Evolutionary conservation across 2,888 invertebrate genomes (phyloP).

Genomic region (Aporophyla lueneburgensis): DNA sequence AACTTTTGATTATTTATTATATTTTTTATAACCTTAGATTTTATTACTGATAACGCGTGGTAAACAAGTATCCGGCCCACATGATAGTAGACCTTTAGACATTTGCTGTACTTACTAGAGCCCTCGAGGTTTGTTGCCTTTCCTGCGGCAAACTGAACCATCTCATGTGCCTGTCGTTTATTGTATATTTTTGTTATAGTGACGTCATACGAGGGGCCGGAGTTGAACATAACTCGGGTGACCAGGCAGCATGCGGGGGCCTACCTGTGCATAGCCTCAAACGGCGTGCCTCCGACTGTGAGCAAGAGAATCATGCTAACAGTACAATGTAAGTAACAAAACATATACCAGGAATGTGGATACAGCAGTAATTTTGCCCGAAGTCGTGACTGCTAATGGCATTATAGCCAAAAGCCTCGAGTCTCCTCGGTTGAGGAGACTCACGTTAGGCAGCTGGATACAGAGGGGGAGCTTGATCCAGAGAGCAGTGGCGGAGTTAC

Average conservation of each 20-base stretch:
- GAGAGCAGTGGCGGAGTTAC: too few species aligned
- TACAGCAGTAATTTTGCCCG: too few species aligned
- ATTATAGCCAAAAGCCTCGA: too few species aligned
- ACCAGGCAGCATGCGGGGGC: slow-evolving; percentile 95
- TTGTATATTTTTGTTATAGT: slow-evolving; percentile 82
- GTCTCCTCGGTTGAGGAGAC: too few species aligned
- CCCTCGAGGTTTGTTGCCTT: background rate
- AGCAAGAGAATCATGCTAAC: slow-evolving; percentile 97
- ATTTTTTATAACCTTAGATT: background rate
- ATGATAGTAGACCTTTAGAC: background rate
- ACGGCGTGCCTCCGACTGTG: slow-evolving; percentile 96
- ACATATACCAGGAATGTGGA: background rate
- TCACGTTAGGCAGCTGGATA: too few species aligned
- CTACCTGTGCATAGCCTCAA: slow-evolving; percentile 95
- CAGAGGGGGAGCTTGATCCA: too few species aligned
- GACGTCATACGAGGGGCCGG: slow-evolving; percentile 92
- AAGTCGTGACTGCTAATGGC: too few species aligned
- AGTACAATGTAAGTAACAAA: slow-evolving; percentile 93
- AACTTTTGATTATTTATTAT: background rate
- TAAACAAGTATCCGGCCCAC: background rate
- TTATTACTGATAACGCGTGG: background rate
- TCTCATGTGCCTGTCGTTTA: background rate
- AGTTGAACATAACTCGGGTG: slow-evolving; percentile 93
- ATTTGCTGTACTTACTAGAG: too few species aligned
- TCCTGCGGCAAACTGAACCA: background rate